Conservation (phyloP, 2,888 invertebrate genomes). For the Seira ritae region DNA sequence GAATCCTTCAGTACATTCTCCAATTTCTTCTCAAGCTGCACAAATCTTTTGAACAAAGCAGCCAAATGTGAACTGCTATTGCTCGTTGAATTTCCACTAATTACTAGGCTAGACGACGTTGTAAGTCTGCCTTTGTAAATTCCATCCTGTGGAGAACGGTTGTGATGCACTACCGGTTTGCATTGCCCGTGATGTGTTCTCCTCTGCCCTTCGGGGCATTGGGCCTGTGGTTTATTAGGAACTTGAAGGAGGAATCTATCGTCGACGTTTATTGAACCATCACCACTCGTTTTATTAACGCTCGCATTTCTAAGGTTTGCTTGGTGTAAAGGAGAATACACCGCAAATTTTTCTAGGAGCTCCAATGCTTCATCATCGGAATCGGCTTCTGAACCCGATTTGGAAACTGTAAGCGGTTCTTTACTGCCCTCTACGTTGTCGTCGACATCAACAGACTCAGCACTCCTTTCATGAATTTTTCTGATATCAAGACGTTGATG, state of each 20-base stretch:
- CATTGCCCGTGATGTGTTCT: conserved; percentile 48
- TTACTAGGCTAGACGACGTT: not conserved
- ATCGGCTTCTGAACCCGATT: not conserved
- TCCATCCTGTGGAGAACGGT: conserved; percentile 39
- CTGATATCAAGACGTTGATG: not conserved
- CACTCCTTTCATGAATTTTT: conserved; percentile 44
- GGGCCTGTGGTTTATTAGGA: conserved; percentile 28
- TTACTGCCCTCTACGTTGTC: not conserved
- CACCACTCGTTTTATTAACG: too few species aligned
- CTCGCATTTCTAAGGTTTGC: too few species aligned
- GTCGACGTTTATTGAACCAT: conserved; percentile 13
- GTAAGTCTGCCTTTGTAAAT: conserved; percentile 23
- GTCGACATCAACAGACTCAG: not conserved
- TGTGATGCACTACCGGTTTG: conserved; percentile 38
- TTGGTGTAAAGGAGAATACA: not conserved
- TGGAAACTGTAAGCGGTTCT: not conserved
- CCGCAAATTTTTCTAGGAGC: not conserved
- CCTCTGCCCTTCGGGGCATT: conserved; percentile 54
- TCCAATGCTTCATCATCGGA: conserved; percentile 37
- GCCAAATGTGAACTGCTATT: not conserved
- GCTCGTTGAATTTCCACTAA: not conserved
- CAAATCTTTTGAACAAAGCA: conserved; percentile 28
- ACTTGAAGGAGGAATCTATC: conserved; percentile 45
- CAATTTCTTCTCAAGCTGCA: conserved; percentile 25
- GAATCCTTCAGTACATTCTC: conserved; percentile 15